phyloP scores from a whole-genome alignment of 2,113 vertebrate genomes.

The Candoia aspera region DNA sequence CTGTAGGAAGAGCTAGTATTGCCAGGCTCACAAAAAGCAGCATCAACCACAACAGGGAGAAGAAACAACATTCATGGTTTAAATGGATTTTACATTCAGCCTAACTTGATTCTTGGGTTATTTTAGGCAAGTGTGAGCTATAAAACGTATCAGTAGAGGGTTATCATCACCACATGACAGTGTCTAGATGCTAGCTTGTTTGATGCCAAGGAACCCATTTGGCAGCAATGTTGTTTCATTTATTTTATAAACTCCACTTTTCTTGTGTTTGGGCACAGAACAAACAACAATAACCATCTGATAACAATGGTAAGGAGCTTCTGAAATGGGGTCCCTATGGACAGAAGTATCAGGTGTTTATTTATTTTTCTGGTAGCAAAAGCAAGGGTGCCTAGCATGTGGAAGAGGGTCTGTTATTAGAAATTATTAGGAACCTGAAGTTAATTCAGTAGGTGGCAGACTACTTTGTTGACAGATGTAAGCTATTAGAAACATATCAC shows the following conservation, averaged over 20 bases:
- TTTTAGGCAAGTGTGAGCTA: background rate
- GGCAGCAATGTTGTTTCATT: background rate
- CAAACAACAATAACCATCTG: background rate
- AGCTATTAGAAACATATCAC: background rate
- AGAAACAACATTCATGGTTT: background rate
- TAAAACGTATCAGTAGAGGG: constrained; percentile 6
- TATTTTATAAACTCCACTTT: background rate
- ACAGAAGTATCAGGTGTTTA: background rate
- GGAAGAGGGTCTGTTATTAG: background rate
- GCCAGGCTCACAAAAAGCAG: constrained; percentile 29
- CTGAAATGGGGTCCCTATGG: background rate
- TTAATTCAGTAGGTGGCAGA: background rate
- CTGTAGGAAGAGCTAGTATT: constrained; percentile 8
- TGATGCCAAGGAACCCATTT: constrained; percentile 5
- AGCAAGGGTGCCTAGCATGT: background rate
- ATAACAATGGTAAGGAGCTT: no score
- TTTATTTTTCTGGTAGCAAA: background rate
- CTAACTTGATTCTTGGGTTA: background rate
- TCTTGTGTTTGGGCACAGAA: background rate
- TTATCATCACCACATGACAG: background rate
- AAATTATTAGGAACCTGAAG: background rate
- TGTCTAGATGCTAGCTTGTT: background rate
- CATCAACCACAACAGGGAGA: constrained; percentile 9
- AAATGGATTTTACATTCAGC: background rate
- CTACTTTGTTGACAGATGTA: background rate